Percentiles rank a stretch among this genome's conserved stretches.
Conservation (phyloP, 92 coral and sea anemone genomes). For the Porites divaricata region DNA sequence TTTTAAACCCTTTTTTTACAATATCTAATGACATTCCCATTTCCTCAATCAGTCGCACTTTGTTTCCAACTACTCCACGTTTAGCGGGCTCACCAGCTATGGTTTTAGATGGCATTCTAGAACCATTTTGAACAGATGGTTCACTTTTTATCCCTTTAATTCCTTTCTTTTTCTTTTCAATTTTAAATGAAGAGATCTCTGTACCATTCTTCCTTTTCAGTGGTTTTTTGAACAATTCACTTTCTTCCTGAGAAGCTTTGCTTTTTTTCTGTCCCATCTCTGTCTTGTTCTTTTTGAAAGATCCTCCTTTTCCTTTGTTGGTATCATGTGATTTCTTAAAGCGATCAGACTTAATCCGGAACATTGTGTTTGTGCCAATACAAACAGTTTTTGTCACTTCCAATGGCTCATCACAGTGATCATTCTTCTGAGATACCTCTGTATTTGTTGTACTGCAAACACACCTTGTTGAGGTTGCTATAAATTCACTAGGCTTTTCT, state of each 20-base stretch:
- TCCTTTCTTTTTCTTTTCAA: slow-evolving; percentile 17
- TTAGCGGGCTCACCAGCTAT: background rate
- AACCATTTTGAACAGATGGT: background rate
- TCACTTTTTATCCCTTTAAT: background rate
- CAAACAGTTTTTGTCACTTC: slow-evolving; percentile 13
- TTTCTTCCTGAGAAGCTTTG: background rate
- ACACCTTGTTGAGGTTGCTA: background rate
- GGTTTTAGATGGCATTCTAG: background rate
- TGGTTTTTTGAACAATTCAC: background rate
- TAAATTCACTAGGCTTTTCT: background rate
- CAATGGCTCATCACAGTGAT: background rate
- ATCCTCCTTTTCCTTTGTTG: background rate
- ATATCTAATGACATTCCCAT: background rate
- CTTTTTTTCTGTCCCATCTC: background rate
- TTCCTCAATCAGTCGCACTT: background rate
- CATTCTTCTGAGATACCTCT: background rate
- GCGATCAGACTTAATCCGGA: slow-evolving; percentile 13
- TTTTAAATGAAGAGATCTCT: background rate
- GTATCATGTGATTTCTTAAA: background rate
- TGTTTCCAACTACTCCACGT: background rate
- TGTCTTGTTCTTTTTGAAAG: background rate
- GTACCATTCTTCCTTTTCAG: background rate
- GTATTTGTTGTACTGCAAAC: background rate
- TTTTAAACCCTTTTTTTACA: slow-evolving; percentile 11
- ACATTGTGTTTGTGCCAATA: slow-evolving; percentile 28